phyloP scores from a whole-genome alignment of 2,113 vertebrate genomes.

The Noctilio leporinus region DNA sequence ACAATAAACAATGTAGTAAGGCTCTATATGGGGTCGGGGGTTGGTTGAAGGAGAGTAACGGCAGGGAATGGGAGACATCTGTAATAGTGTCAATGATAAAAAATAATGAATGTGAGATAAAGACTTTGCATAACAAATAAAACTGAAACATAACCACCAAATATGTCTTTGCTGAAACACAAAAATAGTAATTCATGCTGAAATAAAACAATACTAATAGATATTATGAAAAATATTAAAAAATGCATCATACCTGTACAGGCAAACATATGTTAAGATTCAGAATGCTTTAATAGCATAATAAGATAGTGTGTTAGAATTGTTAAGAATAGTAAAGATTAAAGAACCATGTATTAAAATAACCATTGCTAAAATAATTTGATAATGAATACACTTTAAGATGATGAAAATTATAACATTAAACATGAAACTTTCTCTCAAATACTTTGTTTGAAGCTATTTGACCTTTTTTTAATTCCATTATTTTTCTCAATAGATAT shows the following conservation, averaged over 20 bases:
- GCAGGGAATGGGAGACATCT: too few species aligned
- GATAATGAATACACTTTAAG: neutral
- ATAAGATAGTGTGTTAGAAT: neutral
- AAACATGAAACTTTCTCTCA: neutral
- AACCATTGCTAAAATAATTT: neutral
- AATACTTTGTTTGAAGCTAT: neutral
- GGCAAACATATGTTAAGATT: neutral
- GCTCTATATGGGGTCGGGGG: too few species aligned
- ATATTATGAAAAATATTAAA: neutral
- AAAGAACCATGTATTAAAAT: neutral
- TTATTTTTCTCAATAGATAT: neutral
- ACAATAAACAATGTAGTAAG: too few species aligned
- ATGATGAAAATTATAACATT: neutral
- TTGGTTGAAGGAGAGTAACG: too few species aligned
- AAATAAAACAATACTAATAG: neutral
- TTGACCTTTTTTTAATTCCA: neutral
- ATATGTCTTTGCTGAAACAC: neutral
- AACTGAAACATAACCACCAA: neutral
- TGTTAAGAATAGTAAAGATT: neutral
- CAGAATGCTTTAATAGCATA: neutral
- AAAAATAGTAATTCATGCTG: neutral
- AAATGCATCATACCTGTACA: neutral
- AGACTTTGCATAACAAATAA: neutral
- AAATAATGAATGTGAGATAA: neutral
- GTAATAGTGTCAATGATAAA: too few species aligned